Evolutionary conservation across 2,888 invertebrate species (phyloP).

Genomic region (Ernsta delagoae): DNA sequence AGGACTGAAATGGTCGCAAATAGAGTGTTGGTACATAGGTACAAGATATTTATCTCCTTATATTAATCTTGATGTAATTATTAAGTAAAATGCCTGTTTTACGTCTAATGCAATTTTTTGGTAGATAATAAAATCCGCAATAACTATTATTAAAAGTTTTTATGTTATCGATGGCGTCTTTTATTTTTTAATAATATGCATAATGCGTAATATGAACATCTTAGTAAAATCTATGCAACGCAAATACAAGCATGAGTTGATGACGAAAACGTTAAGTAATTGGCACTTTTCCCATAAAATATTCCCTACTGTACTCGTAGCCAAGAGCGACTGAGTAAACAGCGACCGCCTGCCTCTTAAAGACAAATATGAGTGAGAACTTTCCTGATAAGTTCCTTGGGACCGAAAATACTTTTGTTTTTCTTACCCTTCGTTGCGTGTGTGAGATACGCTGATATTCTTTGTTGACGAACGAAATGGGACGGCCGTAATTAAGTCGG

Average conservation of each 20-base stretch:
- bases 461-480: constrained; percentile 13
- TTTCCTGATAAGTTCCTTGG: constrained; percentile 29
- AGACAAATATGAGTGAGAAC: constrained; percentile 32
- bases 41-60: too few species aligned
- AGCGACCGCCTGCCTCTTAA: constrained; percentile 24
- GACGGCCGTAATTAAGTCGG: constrained; percentile 4
- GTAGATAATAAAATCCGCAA: too few species aligned
- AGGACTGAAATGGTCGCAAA: too few species aligned
- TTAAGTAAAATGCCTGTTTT: too few species aligned
- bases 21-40: too few species aligned
- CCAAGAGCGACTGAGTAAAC: constrained; percentile 17
- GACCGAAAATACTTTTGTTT: constrained; percentile 34
- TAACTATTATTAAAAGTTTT: too few species aligned
- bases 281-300: constrained; percentile 25
- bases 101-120: too few species aligned
- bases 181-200: too few species aligned
- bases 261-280: neutral
- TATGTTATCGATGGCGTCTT: too few species aligned
- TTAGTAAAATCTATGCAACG: neutral
- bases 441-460: constrained; percentile 20
- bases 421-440: constrained; percentile 15
- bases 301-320: constrained; percentile 6
- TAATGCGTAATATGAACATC: too few species aligned
- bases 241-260: neutral
- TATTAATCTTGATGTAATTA: too few species aligned